Evolutionary conservation across 2,113 vertebrate species (phyloP), one percentile per base, ranked within the genome.

Genomic region (Oryzias woworae): DNA sequence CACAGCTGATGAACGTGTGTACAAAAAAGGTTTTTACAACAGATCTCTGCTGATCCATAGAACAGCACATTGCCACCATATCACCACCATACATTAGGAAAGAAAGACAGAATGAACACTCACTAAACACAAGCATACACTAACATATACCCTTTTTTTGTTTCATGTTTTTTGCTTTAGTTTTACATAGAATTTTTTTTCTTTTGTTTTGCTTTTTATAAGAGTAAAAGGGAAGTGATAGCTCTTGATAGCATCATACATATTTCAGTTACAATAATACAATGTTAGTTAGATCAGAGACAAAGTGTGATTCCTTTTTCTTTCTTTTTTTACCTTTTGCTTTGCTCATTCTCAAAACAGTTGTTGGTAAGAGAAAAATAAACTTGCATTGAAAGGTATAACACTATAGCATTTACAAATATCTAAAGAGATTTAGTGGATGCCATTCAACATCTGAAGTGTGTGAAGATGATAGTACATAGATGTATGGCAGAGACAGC

Each of bases 121-220:
- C 86, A 93, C 91, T 91, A 93, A 89, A 90, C 85, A 93, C 90
- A 90, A 91, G 88, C 89, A 89, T 92, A 92, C 89, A 92, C 73
- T 90, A 53, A 93, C 91, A 93, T 90, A 87, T 90, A 93, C 59
- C 12, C 15, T 71, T 48, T 71, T 88, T 82, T 85, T 75, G 4
- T 80, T 83, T 71, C 70, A 84, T 84, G 78, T 61, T 41, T 45
- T 63, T 45, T 10, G 75, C 66, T 74, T 70, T 68, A 28, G 57
- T 81, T 87, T 80, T 79, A 89, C 85, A 91, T 71, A 73, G 62
- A 81, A 60, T 84, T 82, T 84, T 87, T 79, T 74, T 88, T 81
- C 73, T 20, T 88, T 81, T 81, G 71, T 63, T 60, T 72, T 72
- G 69, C 75, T 75, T 85, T 70, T 81, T 75, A 56, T 57, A 83